Base-by-base conservation (phyloP, 2,797 vertebrate genomes). In the Enteromius trimaculatus region DNA sequence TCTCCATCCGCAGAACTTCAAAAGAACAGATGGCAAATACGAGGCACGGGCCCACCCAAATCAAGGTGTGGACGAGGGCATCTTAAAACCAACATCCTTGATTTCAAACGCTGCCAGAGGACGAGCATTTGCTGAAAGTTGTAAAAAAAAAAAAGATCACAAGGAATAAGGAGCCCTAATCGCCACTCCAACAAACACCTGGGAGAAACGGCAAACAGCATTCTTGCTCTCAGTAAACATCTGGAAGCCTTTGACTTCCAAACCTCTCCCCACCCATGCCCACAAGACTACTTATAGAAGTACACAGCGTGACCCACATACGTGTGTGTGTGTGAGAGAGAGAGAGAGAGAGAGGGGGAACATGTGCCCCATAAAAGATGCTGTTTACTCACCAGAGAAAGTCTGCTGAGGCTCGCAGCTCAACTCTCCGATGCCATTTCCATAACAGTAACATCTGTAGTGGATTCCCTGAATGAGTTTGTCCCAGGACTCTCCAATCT, bases 381-480 rank as follows among this genome's bases (percentile, higher is more conserved):
- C 26, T 69, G 47, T 4, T 9, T 37, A 85, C 85, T 95, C 89
- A 99, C 98, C 96, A 81, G 94, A 89, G 83, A 95, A 96, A 4
- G 96, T 91, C 91, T 96, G 96, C 89, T 97, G 93, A 69, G 97
- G 97, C 16, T 99, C 97, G 53, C 98, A 99, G 51, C 96, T 97
- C 92, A 97, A 96, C 65, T 99, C 98, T 82, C 98, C 98, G 72
- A 99, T 94, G 1, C 98, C 96, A n/a, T 97, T 97, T 23, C 98
- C 98, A n/a, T 97, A 96, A 91, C 98, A 99, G 11, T 96, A 96
- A 89, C 98, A 99, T 91, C 95, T 97, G 93, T 99, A 99, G 83
- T 94, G 93, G 88, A 98, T 90, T 3, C 95, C 96, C 1, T 97
- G 96, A 34, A 97, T 95, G 0, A 94, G 88, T 89, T 98, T 98